phyloP scores from a whole-genome alignment of 2,113 vertebrate species.

The Spilogale gracilis region DNA sequence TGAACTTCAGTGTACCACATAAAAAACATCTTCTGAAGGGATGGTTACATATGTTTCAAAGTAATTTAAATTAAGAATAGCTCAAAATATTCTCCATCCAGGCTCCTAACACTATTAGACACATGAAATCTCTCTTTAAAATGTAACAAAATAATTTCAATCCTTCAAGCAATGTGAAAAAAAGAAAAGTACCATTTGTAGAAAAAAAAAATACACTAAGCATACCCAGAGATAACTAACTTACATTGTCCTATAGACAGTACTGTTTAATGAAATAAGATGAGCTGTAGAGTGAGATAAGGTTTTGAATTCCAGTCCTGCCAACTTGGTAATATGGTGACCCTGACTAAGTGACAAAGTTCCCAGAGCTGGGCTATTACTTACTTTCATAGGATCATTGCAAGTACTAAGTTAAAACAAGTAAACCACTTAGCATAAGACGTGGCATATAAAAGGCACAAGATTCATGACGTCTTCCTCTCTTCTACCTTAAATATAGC shows the following conservation, averaged over 20 bases:
- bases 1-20: neutral
- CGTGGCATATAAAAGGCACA: neutral
- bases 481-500: neutral
- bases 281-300: neutral
- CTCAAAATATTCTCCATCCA: conserved; percentile 20
- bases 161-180: neutral
- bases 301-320: neutral
- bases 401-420: neutral
- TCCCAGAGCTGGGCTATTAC: neutral
- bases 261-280: neutral
- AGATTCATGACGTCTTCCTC: neutral
- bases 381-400: neutral
- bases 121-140: conserved; percentile 20
- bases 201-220: neutral
- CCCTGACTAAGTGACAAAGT: neutral
- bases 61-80: neutral
- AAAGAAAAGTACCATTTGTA: neutral
- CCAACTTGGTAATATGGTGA: neutral
- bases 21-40: neutral
- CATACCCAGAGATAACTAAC: neutral
- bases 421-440: neutral
- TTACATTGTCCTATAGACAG: neutral
- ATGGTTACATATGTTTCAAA: neutral
- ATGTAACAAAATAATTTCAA: conserved; percentile 2
- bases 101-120: neutral